These are phyloP conservation scores for Bellardia bayeri DNA, from an alignment of 2,888 invertebrate genomes.

Conservation along the genomic window DNA sequence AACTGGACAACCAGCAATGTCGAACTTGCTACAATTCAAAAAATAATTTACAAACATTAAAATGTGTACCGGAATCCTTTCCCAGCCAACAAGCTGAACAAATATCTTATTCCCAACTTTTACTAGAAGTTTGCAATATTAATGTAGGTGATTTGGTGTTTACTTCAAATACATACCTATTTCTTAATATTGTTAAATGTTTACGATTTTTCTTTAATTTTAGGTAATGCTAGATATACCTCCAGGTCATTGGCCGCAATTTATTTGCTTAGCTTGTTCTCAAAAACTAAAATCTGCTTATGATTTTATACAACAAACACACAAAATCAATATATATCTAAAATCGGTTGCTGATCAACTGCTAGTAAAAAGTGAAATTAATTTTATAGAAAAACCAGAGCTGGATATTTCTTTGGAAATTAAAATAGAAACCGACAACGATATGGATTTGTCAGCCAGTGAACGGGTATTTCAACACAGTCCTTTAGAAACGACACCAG, in stretches of 20 bases:
- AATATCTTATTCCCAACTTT: conserved; percentile 45
- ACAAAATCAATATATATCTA: not conserved
- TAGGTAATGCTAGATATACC: not conserved
- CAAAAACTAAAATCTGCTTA: not conserved
- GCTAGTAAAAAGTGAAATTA: not conserved
- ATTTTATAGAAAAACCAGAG: conserved; percentile 32
- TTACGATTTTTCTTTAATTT: not conserved
- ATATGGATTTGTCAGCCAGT: not conserved
- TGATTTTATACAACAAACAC: not conserved
- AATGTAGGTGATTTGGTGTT: conserved; percentile 32
- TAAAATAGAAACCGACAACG: conserved; percentile 36
- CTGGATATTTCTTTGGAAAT: conserved; percentile 30
- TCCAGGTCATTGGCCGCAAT: not conserved
- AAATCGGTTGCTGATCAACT: not conserved
- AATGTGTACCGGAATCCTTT: conserved; percentile 1
- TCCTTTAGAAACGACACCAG: not conserved
- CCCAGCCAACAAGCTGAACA: not conserved
- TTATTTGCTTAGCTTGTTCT: not conserved
- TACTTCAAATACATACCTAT: no score
- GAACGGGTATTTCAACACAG: conserved; percentile 27
- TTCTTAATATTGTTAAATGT: not conserved
- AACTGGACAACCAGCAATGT: conserved; percentile 35
- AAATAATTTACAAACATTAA: conserved; percentile 34
- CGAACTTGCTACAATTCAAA: conserved; percentile 51
- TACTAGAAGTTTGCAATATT: conserved; percentile 54